Evolutionary conservation across 2,113 vertebrate genomes (phyloP), one percentile per base, ranked within the genome.

Genomic region (Catagonus wagneri): DNA sequence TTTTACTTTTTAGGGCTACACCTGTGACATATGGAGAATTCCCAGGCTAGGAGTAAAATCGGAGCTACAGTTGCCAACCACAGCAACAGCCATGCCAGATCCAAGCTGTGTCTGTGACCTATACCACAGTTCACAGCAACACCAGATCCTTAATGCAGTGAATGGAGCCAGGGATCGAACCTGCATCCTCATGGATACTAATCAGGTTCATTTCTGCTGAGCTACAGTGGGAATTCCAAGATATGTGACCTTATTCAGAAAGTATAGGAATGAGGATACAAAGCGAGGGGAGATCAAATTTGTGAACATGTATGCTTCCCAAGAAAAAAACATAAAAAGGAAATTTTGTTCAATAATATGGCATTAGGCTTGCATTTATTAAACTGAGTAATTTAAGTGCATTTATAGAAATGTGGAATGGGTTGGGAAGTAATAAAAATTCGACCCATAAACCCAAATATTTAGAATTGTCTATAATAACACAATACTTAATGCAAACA

Each of bases 291-390:
- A 89, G 65, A 90, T 75, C 7, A 90, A 56, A 85, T 44, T 85
- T 85, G 22, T 69, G 56, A 60, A 85, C 74, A 9, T 61, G 85
- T 85, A 90, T 25, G 23, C 13, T 93, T 95, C 72, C 12, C 50
- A 66, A 90, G 50, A 66, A 36, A 92, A 34, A 92, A 72, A 85
- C 80, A 89, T 50, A 63, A 89, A 88, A 65, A 84, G 29, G 20
- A 68, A 78, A 29, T 76, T 58, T 13, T 89, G 20, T 85, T 89
- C 68, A 85, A 80, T 58, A 90, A 85, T 75, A 32, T 75, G 39
- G 27, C 50, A 80, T 9, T 58, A 85, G 44, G 17, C 27, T 14
- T 81, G n/a, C 32, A 75, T 76, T 91, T 90, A 93, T 29, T 89
- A 68, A 89, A 66, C 80, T 69, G 19, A 8, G 44, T 44, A 44